These are phyloP conservation scores for Bergia sp. DNA, from an alignment of 92 coral and sea anemone species.

Conservation along the genomic window DNA sequence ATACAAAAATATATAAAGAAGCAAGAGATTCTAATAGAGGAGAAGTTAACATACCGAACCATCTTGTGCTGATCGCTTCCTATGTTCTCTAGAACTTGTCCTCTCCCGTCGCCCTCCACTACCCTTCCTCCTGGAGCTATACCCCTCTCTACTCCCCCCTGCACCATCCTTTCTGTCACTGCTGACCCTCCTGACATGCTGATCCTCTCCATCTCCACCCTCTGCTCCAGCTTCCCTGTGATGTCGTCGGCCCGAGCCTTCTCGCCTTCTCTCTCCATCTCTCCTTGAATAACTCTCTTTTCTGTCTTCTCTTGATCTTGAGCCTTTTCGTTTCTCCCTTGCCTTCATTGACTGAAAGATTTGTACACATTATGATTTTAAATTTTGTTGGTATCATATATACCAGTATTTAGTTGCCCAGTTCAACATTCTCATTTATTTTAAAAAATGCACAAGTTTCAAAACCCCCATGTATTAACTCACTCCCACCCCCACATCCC, in stretches of 20 bases:
- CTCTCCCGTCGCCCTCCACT: conserved; percentile 63
- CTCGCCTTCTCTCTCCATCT: conserved; percentile 52
- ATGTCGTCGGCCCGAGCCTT: conserved; percentile 39
- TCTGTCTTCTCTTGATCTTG: conserved; percentile 74
- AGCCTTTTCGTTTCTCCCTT: conserved; percentile 78
- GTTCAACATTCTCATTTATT: background rate
- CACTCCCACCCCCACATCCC: too few relatives aligned
- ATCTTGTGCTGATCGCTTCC: conserved; percentile 29
- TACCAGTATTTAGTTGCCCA: too few relatives aligned
- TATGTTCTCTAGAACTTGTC: conserved; percentile 65
- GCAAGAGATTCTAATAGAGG: background rate
- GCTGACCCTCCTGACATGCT: conserved; percentile 64
- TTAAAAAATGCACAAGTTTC: too few relatives aligned
- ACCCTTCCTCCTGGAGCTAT: conserved; percentile 35
- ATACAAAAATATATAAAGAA: background rate
- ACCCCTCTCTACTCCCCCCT: conserved; percentile 54
- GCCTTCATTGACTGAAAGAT: conserved; percentile 76
- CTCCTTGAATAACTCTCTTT: conserved; percentile 64
- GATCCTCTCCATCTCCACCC: conserved; percentile 23
- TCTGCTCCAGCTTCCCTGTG: conserved; percentile 30
- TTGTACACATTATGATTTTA: too few relatives aligned
- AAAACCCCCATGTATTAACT: too few relatives aligned
- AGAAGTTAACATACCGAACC: conserved; percentile 10
- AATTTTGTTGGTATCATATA: background rate
- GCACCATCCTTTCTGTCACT: conserved; percentile 57